Evolutionary conservation across 2,888 invertebrate species (phyloP), one percentile per base, ranked within the genome.

Genomic region (Ochlodes sylvanus): DNA sequence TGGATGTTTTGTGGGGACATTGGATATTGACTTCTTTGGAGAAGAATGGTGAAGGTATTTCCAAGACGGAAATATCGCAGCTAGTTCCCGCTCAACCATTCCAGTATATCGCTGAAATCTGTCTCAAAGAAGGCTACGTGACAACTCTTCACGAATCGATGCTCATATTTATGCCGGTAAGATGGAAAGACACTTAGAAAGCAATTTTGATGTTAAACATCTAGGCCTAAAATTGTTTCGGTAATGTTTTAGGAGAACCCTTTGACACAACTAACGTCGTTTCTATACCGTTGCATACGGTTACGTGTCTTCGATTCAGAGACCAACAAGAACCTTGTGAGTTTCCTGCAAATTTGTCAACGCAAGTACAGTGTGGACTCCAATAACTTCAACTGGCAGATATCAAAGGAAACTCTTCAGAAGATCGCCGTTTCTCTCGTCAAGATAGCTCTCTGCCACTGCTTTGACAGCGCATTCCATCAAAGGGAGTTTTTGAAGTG

Each of bases 161-260:
- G 78, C 86, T 94, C 56, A 95, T 97, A 75, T 97, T 97, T 83
- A 94, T 96, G 85, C 95, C 95, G 74, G 95, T 96, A 86, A 58
- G 50, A 17, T 47, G 5, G 9, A 47, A 47, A 47, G 27, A 2
- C 0, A 38, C 12, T 10, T 38, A 3, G 38, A 38, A 38, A 9
- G 12, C 38, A 12, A 38, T 38, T 38, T 10, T 38, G 38, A 38
- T 38, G 7, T 7, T 1, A 38, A 38, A 12, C 9, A 10, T 9
- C 10, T 12, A 10, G 10, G 12, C 3, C 12, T 12, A 12, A 38
- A 47, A 17, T 12, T 15, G 47, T 17, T 47, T 17, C 2, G 7
- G 15, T 9, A 47, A 47, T 12, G 7, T 77, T 92, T 88, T 55
- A 97, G 96, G 94, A 96, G 21, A 95, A 94, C 82, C 95, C 96